Base-by-base conservation (phyloP, 2,797 vertebrate genomes). In the Cuculus canorus region DNA sequence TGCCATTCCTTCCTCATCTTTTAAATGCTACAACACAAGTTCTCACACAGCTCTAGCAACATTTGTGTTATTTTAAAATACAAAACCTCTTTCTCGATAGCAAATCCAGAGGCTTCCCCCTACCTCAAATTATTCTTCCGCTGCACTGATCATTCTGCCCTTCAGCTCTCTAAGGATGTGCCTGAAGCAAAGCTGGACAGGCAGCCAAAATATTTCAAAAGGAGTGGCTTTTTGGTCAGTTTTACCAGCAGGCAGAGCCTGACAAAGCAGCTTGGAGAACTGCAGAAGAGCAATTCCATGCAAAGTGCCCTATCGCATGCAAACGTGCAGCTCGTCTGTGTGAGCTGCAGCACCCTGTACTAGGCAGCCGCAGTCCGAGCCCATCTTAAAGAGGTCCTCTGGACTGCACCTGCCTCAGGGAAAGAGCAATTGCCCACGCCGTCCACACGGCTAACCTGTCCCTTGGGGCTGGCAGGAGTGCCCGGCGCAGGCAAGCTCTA, bases 221-320 rank as follows among this genome's bases (percentile, higher is more conserved):
- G 1, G 0, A 7, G 21, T 16, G 17, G 3, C 3, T n/a, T 52
- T 53, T 37, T 0, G 0, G 45, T 32, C 2, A 0, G 56, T 92
- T 41, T 25, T 80, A 1, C 37, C 35, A 71, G 33, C 72, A 70
- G 41, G 25, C 14, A 24, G 28, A 54, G 52, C 57, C 71, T 60
- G 61, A 60, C 35, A 60, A n/a, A 39, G 28, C 4, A 30, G 17
- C 19, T 10, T 30, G 35, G 61, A 56, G 21, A n/a, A 63, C 6
- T 10, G 9, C 7, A 17, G 14, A 10, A 37, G 27, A 56, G 22
- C 7, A n/a, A 64, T 53, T 64, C 61, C 7, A 3, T 2, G 7
- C 35, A 7, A 48, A 4, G 35, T 48, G 54, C 11, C 28, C 56
- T 7, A 0, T 22, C 7, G 25, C 61, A 7, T 2, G 4, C 27